Conservation (phyloP, 2,888 invertebrate genomes). For the Amblyteles armatorius region DNA sequence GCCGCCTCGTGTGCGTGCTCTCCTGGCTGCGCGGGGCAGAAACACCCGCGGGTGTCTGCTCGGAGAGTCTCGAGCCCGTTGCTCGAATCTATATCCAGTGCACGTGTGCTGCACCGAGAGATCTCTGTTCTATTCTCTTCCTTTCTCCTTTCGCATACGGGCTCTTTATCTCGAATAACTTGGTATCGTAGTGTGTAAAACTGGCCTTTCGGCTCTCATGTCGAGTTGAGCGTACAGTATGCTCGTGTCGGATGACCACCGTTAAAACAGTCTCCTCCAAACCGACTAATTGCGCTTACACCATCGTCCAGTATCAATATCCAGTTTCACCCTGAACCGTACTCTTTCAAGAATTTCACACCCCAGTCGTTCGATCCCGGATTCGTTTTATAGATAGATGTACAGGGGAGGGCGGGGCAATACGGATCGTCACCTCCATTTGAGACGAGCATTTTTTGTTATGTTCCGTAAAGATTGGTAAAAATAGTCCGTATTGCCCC, state of each 20-base stretch:
- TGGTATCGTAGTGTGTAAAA: constrained; percentile 53
- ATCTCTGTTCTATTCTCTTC: constrained; percentile 42
- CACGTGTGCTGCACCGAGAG: constrained; percentile 62
- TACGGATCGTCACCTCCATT: background rate
- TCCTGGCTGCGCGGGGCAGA: constrained; percentile 51
- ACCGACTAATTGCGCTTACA: background rate
- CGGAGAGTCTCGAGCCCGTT: constrained; percentile 55
- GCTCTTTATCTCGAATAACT: constrained; percentile 33
- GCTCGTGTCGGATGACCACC: background rate
- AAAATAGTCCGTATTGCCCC: background rate
- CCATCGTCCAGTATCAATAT: background rate
- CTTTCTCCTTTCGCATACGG: constrained; percentile 27
- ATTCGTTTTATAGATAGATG: background rate
- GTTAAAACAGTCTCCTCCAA: background rate
- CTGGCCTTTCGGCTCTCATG: constrained; percentile 61
- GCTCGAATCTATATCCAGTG: constrained; percentile 67
- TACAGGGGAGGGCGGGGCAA: background rate
- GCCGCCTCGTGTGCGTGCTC: constrained; percentile 53
- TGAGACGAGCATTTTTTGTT: background rate
- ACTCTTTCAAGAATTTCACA: background rate
- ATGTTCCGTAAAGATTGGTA: background rate
- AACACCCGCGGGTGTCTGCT: constrained; percentile 55
- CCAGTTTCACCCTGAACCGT: background rate
- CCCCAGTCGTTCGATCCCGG: background rate
- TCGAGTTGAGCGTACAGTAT: constrained; percentile 23